Percentiles rank a stretch among this genome's conserved stretches.
These are phyloP conservation scores for Ctenodactylus gundi DNA, from an alignment of 2,113 vertebrate genomes.

Conservation along the genomic window DNA sequence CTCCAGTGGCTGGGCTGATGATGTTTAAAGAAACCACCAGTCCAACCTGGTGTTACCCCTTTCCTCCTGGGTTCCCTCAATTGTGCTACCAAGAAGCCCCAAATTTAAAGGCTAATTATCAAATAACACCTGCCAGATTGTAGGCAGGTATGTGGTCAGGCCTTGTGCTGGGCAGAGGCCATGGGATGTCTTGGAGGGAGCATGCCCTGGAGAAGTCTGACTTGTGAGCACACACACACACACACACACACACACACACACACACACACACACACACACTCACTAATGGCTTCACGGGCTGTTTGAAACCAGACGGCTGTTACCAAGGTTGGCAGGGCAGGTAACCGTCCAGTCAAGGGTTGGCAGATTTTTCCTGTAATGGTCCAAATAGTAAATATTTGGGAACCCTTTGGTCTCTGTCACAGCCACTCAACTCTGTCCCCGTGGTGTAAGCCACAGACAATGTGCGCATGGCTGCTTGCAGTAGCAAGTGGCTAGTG, in stretches of 20 bases:
- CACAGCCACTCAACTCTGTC: background rate
- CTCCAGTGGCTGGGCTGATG: background rate
- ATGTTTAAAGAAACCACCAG: background rate
- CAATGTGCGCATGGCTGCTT: background rate
- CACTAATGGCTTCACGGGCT: background rate
- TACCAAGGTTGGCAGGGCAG: background rate
- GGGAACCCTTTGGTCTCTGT: background rate
- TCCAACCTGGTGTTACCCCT: background rate
- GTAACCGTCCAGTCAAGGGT: background rate
- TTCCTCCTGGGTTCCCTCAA: background rate
- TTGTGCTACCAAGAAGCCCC: background rate
- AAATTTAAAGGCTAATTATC: background rate
- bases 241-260: fast-evolving
- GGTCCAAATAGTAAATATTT: background rate
- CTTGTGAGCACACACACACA: too few species aligned
- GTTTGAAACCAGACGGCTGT: background rate
- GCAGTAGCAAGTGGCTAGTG: background rate
- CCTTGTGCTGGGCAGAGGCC: background rate
- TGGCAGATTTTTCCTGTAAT: background rate
- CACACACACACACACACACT: too few species aligned
- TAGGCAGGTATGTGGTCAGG: fast-evolving
- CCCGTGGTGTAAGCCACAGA: background rate
- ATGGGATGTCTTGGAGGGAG: background rate
- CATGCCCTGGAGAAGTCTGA: background rate
- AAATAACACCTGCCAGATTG: background rate